Base-by-base conservation (phyloP, 2,888 invertebrate species). In the Drosophila putrida region DNA sequence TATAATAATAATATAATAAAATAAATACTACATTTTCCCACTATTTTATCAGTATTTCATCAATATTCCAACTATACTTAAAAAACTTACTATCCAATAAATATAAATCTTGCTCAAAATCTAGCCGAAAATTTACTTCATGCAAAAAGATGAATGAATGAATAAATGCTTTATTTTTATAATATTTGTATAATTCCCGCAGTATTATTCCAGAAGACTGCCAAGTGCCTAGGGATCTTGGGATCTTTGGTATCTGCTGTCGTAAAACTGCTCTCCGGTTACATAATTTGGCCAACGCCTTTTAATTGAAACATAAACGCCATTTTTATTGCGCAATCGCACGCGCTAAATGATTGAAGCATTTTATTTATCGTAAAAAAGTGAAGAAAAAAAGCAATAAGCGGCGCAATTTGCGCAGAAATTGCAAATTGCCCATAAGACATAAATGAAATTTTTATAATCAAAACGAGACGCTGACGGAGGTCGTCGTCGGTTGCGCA, bases 381-480 rank as follows among this genome's bases (percentile, higher is more conserved):
- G 46, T 9, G 9, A 41, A 20, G 10, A 39, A 51, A 50, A 31
- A 53, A 35, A 35, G 43, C 49, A 35, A 28, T 13, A 55, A 58
- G 38, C 70, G 20, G 28, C 47, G 80, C 70, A 76, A 88, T 82
- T 82, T 82, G 74, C 82, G 77, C 83, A 82, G 83, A 88, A 86
- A 88, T 83, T 82, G 81, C 80, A 86, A 88, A 83, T 83, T 75
- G 88, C 50, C 78, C 86, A 88, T 83, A 88, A 88, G 83, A 73
- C 83, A 83, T 83, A 80, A 88, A 83, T 88, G 87, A 80, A 83
- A 83, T 83, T 83, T 83, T 88, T 88, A 86, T 86, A 84, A 88
- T 86, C 89, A 81, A 83, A 82, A 71, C 80, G 80, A 80, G 78
- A 65, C 80, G 61, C 51, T 71, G 72, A 75, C 65, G 75, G 75